Evolutionary conservation across 2,888 invertebrate genomes (phyloP).

Genomic region (Silvanus unidentatus): DNA sequence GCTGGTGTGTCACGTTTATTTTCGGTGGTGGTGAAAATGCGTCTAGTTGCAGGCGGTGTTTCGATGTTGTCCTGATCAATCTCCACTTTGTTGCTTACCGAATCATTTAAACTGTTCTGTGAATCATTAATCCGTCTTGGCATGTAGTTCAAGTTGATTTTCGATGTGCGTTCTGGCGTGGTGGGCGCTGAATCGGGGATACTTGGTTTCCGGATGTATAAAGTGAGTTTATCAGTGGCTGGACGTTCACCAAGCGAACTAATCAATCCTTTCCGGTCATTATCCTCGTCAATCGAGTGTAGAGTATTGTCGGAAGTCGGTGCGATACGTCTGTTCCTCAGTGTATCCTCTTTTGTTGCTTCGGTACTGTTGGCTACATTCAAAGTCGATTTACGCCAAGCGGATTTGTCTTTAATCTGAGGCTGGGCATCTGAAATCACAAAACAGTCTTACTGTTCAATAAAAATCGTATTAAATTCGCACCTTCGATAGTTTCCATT

Average conservation of each 20-base stretch:
- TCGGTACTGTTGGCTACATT: conserved; percentile 59
- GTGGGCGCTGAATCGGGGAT: conserved; percentile 18
- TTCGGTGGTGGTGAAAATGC: conserved; percentile 60
- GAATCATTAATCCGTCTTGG: conserved; percentile 23
- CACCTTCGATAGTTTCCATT: conserved; percentile 83
- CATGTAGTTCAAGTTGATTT: conserved; percentile 16
- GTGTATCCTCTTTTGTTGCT: conserved; percentile 59
- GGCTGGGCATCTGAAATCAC: conserved; percentile 71
- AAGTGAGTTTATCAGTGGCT: conserved; percentile 52
- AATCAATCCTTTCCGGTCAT: conserved; percentile 50
- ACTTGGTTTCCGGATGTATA: conserved; percentile 53
- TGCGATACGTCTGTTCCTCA: conserved; percentile 50
- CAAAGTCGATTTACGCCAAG: conserved; percentile 67
- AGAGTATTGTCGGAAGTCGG: conserved; percentile 31
- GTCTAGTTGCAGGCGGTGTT: conserved; percentile 77
- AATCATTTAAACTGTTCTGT: conserved; percentile 22
- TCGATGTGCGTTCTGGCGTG: conserved; percentile 6
- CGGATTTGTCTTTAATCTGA: conserved; percentile 67
- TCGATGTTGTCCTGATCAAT: conserved; percentile 88
- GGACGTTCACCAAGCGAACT: conserved; percentile 50
- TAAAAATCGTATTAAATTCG: no score
- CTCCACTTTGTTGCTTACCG: conserved; percentile 60
- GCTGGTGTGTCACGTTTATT: conserved; percentile 47
- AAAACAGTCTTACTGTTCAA: conserved; percentile 23
- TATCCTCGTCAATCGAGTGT: conserved; percentile 51